These are phyloP conservation scores for Prosapia bicincta DNA, from an alignment of 2,888 invertebrate genomes.

Conservation along the genomic window DNA sequence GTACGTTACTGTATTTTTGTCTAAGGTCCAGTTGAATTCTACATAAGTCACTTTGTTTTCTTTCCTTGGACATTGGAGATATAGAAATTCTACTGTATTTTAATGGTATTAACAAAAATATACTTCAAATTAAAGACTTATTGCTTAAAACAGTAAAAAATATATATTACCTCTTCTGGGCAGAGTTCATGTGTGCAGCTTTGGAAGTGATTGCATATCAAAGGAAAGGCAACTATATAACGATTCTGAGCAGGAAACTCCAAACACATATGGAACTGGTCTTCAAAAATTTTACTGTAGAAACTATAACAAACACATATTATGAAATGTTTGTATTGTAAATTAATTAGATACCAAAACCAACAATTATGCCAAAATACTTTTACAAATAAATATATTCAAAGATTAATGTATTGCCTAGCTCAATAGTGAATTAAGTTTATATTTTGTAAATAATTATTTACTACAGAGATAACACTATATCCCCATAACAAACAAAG, in stretches of 20 bases:
- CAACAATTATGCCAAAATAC: conserved; percentile 13
- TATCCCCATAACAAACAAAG: no score
- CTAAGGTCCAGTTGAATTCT: no score
- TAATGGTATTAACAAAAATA: background rate
- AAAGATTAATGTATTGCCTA: no score
- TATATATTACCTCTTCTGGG: conserved; percentile 74
- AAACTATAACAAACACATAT: conserved; percentile 61
- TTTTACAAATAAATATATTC: conserved; percentile 20
- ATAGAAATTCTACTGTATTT: no score
- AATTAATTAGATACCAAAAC: no score
- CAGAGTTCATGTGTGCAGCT: conserved; percentile 97
- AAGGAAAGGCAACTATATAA: conserved; percentile 95
- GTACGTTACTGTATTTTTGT: no score
- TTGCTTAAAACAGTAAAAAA: background rate
- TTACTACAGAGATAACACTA: no score
- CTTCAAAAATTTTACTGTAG: conserved; percentile 94
- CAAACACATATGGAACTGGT: conserved; percentile 97
- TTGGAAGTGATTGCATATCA: conserved; percentile 97
- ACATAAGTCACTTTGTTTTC: no score
- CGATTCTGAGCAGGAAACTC: conserved; percentile 98
- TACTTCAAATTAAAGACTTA: background rate
- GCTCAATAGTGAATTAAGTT: no score
- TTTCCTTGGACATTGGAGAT: no score
- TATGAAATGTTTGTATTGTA: no score
- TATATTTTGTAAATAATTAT: no score